Evolutionary conservation across 2,113 vertebrate genomes (phyloP).

Genomic region (Phalacrocorax carbo): DNA sequence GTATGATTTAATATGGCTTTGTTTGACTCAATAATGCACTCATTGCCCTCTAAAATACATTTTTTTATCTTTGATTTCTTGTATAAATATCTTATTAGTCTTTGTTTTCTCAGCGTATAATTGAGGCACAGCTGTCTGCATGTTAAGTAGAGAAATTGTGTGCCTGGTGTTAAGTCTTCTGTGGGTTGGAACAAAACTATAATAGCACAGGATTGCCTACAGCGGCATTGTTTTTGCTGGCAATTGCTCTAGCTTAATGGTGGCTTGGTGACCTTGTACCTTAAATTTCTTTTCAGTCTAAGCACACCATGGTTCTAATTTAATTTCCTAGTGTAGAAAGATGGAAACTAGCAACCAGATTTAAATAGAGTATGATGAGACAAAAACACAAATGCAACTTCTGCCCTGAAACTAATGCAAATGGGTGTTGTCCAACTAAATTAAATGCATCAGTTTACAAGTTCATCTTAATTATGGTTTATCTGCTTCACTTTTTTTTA

Average conservation of each 20-base stretch:
- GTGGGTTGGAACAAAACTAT: constrained; percentile 9
- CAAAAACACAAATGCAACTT: background rate
- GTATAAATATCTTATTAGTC: background rate
- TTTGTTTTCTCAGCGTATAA: constrained; percentile 40
- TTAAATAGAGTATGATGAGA: background rate
- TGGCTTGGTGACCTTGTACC: constrained; percentile 55
- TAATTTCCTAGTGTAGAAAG: constrained; percentile 6
- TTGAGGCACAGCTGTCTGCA: constrained; percentile 28
- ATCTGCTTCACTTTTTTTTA: background rate
- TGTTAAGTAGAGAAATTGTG: constrained; percentile 37
- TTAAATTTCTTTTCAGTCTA: constrained; percentile 34
- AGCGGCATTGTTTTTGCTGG: constrained; percentile 57
- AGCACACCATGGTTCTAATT: background rate
- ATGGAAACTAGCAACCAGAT: constrained; percentile 3
- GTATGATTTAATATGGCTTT: background rate
- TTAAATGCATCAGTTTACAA: constrained; percentile 21
- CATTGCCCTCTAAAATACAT: background rate
- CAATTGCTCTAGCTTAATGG: constrained; percentile 27
- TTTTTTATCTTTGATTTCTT: constrained; percentile 25
- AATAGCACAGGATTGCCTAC: constrained; percentile 34
- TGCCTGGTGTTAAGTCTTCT: background rate
- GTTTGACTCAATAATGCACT: background rate
- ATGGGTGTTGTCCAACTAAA: constrained; percentile 37
- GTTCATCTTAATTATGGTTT: constrained; percentile 51
- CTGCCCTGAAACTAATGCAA: constrained; percentile 26